Conservation (phyloP, 2,888 invertebrate species). For the Siphlonurus alternatus region DNA sequence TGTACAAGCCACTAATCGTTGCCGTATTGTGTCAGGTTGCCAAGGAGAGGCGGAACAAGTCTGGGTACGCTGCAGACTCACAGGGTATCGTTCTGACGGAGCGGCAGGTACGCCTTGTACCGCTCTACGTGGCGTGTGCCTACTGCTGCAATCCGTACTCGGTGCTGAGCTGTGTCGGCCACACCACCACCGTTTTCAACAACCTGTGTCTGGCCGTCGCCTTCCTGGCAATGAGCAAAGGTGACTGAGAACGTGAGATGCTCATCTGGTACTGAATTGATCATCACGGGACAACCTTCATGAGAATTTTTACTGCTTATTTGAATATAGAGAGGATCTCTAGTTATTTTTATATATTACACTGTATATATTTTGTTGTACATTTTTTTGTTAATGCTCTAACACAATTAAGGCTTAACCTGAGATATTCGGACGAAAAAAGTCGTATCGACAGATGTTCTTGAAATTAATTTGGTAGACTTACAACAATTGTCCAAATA, state of each 20-base stretch:
- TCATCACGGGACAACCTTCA: no score
- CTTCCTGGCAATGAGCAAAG: conserved; percentile 43
- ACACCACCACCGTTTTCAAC: conserved; percentile 78
- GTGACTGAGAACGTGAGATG: no score
- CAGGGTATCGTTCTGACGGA: conserved; percentile 35
- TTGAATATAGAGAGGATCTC: conserved; percentile 9
- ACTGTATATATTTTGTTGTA: no score
- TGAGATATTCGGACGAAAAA: no score
- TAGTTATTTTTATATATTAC: conserved; percentile 10
- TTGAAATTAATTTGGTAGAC: no score
- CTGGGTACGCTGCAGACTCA: conserved; percentile 40
- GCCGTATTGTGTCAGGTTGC: background rate
- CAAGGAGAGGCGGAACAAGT: conserved; percentile 32
- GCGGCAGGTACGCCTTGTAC: conserved; percentile 38
- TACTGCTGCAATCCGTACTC: conserved; percentile 83
- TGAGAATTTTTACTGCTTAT: no score
- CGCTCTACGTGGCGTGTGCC: conserved; percentile 53
- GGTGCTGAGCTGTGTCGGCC: conserved; percentile 69
- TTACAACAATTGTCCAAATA: no score
- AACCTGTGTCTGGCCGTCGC: conserved; percentile 64
- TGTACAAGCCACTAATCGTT: background rate
- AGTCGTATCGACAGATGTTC: no score
- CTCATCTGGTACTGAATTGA: no score
- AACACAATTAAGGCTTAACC: no score
- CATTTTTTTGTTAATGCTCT: no score